phyloP scores from a whole-genome alignment of 2,888 invertebrate species.

The Amaurobius ferox region DNA sequence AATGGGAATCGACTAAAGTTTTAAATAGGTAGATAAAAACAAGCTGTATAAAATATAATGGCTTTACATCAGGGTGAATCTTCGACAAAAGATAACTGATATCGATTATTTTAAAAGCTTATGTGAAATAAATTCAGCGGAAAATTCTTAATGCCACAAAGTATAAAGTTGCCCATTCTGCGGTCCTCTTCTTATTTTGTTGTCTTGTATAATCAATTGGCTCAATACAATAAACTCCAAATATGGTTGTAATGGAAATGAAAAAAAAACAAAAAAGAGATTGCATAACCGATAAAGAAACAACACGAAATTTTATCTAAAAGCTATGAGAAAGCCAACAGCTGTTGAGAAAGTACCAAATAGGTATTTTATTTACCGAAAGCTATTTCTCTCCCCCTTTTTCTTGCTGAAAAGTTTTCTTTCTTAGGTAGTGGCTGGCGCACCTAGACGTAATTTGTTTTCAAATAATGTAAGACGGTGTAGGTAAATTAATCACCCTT shows the following conservation, averaged over 20 bases:
- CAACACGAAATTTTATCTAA: slow-evolving; percentile 4
- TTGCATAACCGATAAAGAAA: background rate
- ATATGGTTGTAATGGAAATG: background rate
- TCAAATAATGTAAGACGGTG: background rate
- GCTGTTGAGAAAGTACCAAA: slow-evolving; percentile 12
- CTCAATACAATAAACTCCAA: background rate
- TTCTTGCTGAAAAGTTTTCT: background rate
- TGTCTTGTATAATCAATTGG: background rate
- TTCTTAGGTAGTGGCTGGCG: background rate
- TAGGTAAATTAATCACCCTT: background rate
- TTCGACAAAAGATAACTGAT: background rate
- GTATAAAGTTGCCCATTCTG: background rate
- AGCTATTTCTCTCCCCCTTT: background rate
- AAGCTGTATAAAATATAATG: background rate
- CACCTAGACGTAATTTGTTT: background rate
- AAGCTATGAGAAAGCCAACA: slow-evolving; percentile 77
- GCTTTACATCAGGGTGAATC: background rate
- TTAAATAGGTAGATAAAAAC: background rate
- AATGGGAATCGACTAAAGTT: too few species aligned
- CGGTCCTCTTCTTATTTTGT: background rate
- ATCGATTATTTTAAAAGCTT: background rate
- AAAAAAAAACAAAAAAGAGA: background rate
- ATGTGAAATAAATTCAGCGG: background rate
- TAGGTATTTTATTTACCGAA: slow-evolving; percentile 5
- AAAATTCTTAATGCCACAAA: background rate